A percentile compares a stretch with the other conserved stretches of the same genome.
These are phyloP conservation scores for Pectinophora gossypiella DNA, from an alignment of 1,140 invertebrate genomes.

Conservation along the genomic window DNA sequence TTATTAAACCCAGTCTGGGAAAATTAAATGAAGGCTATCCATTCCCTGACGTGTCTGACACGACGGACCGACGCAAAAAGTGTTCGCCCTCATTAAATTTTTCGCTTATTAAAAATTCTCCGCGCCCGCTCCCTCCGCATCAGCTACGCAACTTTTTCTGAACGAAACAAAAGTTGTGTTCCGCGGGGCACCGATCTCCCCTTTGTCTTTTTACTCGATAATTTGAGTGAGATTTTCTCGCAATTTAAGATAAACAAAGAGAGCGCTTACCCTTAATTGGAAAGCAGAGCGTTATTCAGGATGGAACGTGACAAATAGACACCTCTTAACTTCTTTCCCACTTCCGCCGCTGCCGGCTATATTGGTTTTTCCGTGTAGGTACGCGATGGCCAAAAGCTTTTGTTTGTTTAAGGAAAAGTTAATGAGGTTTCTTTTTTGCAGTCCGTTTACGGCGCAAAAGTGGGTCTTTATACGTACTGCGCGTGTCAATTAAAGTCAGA, in stretches of 20 bases:
- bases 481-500: too few species aligned
- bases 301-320: conserved; percentile 74
- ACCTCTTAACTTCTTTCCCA: conserved; percentile 75
- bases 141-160: conserved; percentile 66
- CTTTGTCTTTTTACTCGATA: conserved; percentile 67
- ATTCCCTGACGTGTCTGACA: conserved; percentile 45
- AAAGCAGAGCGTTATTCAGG: conserved; percentile 72
- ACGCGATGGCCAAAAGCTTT: conserved; percentile 46
- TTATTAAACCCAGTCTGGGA: background rate
- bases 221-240: conserved; percentile 75
- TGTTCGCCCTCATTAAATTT: conserved; percentile 69
- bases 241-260: conserved; percentile 75
- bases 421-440: conserved; percentile 40
- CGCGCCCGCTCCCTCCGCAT: conserved; percentile 54
- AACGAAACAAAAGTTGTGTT: conserved; percentile 68
- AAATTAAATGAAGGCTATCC: background rate
- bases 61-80: conserved; percentile 45
- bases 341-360: conserved; percentile 57
- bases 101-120: conserved; percentile 76
- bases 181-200: conserved; percentile 51
- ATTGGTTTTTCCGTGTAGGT: conserved; percentile 63
- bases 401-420: conserved; percentile 64
- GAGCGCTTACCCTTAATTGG: conserved; percentile 74
- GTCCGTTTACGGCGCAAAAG: conserved; percentile 6
- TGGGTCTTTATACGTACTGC: too few species aligned